A percentile compares a stretch with the other conserved stretches of the same genome.
Conservation (phyloP, 2,113 vertebrate genomes). For the Aplodontia rufa region DNA sequence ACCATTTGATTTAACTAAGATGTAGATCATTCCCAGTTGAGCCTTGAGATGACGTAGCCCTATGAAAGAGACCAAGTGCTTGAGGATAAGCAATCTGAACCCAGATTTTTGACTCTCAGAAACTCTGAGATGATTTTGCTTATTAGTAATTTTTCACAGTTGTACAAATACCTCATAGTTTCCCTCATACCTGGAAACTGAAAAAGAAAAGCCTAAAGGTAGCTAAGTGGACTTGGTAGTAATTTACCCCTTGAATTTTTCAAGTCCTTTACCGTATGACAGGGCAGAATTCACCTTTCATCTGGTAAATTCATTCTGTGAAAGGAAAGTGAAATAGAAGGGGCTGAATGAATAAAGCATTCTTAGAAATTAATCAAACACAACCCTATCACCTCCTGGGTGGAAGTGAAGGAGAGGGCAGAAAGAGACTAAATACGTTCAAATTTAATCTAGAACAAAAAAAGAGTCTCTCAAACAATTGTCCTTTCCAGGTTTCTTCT, state of each 20-base stretch:
- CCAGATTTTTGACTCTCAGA: neutral
- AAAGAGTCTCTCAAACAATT: neutral
- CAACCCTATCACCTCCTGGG: neutral
- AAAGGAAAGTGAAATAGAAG: neutral
- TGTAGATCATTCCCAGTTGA: neutral
- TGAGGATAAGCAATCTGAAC: neutral
- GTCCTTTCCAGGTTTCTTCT: neutral
- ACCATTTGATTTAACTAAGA: neutral
- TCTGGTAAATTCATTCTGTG: no score
- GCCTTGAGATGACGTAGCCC: neutral
- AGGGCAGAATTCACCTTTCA: neutral
- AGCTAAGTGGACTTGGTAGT: neutral
- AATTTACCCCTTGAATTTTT: neutral
- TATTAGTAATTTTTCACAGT: neutral
- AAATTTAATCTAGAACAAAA: neutral
- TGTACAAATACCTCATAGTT: no score
- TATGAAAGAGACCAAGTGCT: neutral
- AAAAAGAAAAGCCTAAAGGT: neutral
- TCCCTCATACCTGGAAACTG: neutral
- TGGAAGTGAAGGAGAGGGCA: neutral
- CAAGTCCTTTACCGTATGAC: neutral
- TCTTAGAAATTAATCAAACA: no score
- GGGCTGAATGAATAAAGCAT: neutral
- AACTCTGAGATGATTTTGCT: neutral
- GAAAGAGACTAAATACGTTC: neutral